Evolutionary conservation across 2,797 vertebrate genomes (phyloP), one percentile per base, ranked within the genome.

Genomic region (Melanotaenia trifasciata): DNA sequence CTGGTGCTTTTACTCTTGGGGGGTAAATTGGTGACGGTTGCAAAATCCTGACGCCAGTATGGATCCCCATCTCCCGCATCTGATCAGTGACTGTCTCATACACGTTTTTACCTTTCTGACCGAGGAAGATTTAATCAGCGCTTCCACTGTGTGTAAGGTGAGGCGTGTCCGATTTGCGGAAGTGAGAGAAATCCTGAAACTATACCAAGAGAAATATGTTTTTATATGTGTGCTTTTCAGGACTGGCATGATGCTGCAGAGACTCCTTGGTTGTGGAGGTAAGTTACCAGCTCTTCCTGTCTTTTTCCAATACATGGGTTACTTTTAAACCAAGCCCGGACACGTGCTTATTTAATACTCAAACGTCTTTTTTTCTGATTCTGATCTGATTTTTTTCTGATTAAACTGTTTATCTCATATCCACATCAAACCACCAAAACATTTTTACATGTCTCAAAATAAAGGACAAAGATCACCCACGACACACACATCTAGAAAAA

Each of bases 91-190:
- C 58, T 93, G 95, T 30, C 85, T 96, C 0, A 89, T 94, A 65
- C 87, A 91, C 0, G 64, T 96, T 5, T 96, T 96, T 53, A 90
- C 93, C 0, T 94, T 90, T 71, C 85, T 96, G 60, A 61, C 75
- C 3, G 91, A 92, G 1, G 85, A 89, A 1, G 95, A 96, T 74
- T 84, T 96, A 63, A 89, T 92, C 43, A 63, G 30, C 3, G 92
- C 84, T 0, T 94, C 95, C 0, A 58, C 61, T 50, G 95, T 96
- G 22, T 94, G 93, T 86, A 90, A 95, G 94, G 95, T 96, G 83
- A 87, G 75, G 3, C 2, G 58, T n/a, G 26, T 67, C 30, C 5
- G 54, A 51, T 0, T 35, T 75, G 75, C 90, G 90, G 91, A 92
- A 93, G 89, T 91, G 0, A 53, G 35, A 20, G 3, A 60, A 14